Base-by-base conservation (phyloP, 2,888 invertebrate genomes). In the Hyles lineata region DNA sequence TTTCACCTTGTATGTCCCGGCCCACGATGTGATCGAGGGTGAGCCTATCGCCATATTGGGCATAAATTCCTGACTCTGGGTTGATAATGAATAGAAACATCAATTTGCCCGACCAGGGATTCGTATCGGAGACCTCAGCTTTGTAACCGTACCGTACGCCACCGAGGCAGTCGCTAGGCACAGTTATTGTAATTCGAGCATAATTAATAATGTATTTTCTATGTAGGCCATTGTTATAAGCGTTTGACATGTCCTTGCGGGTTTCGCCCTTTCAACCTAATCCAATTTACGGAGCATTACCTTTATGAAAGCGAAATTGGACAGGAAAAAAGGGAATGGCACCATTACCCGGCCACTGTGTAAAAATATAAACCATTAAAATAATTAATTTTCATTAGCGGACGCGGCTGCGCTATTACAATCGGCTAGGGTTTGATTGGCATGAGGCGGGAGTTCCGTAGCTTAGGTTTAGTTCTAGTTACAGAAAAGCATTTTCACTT, bases 271-370 rank as follows among this genome's bases (percentile, higher is more conserved):
- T 83, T 81, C 76, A 80, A 79, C 76, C 75, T 83, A 86, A 84
- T 86, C 80, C 81, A 83, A 82, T 84, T 85, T 84, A 76, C 78
- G 77, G 79, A 78, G 79, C 83, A 79, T 83, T 82, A 83, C 80
- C 80, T 82, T 83, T 81, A 84, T 82, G 81, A 81, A 82, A 80
- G 78, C 73, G 75, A 75, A 84, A 80, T 83, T 76, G 76, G 80
- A 81, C 79, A 76, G 80, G 78, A 77, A 82, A 85, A 81, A 81
- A 80, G 80, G 79, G 77, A 82, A 79, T 77, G 77, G 79, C 77
- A 75, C 72, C 72, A 73, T 73, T 70, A 73, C 73, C 61, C 32
- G 70, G 25, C 70, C 35, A 73, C 70, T 52, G 61, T 62, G 25
- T 73, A 62, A 73, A 73, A 73, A 70, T 62, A 70, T 73, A 73